These are phyloP conservation scores for Spilogale gracilis DNA, from an alignment of 2,113 vertebrate species.

Conservation along the genomic window DNA sequence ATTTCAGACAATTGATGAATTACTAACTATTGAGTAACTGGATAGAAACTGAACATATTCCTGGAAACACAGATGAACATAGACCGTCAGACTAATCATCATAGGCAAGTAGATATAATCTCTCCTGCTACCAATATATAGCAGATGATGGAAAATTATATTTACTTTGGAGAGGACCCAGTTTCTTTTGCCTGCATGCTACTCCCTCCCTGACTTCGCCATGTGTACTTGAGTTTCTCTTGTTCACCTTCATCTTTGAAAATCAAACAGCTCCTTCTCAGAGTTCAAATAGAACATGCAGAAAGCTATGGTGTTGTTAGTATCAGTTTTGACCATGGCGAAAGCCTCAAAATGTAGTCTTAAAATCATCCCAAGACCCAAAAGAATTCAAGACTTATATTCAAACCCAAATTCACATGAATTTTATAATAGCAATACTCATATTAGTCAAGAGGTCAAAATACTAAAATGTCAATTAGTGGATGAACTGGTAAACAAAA, in stretches of 20 bases:
- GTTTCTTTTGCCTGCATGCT: neutral
- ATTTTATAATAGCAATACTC: neutral
- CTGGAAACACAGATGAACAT: neutral
- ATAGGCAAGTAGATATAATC: neutral
- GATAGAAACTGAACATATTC: neutral
- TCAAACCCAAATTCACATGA: neutral
- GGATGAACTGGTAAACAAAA: neutral
- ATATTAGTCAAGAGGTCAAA: neutral
- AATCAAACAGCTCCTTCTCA: neutral
- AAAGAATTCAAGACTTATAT: neutral
- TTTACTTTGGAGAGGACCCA: neutral
- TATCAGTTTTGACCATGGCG: neutral
- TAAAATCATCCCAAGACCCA: neutral
- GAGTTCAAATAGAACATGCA: neutral
- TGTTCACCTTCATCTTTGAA: neutral
- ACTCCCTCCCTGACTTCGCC: neutral
- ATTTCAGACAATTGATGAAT: neutral
- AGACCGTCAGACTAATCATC: neutral
- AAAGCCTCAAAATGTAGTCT: neutral
- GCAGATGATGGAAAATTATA: neutral
- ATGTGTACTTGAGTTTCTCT: neutral
- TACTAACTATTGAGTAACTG: neutral
- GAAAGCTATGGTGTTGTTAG: neutral
- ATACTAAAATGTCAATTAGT: neutral
- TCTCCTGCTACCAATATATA: too few relatives aligned